Percentiles rank a stretch among this genome's conserved stretches.
phyloP scores from a whole-genome alignment of 2,888 invertebrate species.

The Synergus laeviventris region DNA sequence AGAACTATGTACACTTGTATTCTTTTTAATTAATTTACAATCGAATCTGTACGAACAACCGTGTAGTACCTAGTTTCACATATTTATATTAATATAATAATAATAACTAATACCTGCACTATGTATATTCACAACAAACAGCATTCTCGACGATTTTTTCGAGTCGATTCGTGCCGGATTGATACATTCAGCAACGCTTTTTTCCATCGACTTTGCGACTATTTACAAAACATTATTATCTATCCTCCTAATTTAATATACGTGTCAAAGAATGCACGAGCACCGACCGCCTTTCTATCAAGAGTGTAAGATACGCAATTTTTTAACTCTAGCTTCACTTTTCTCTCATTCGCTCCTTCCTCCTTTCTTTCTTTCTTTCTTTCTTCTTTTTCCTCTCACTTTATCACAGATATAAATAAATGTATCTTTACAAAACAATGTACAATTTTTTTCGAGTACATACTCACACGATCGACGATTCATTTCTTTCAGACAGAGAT shows the following conservation, averaged over 20 bases:
- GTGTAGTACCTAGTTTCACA: conserved; percentile 65
- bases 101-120: conserved; percentile 66
- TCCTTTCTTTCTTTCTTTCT: conserved; percentile 48
- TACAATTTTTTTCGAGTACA: conserved; percentile 56
- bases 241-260: conserved; percentile 58
- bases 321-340: conserved; percentile 45
- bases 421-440: conserved; percentile 73
- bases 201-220: conserved; percentile 57
- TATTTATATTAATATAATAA: conserved; percentile 60
- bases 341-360: conserved; percentile 42
- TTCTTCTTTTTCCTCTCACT: conserved; percentile 56
- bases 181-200: conserved; percentile 20
- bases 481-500: conserved; percentile 32
- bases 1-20: conserved; percentile 72
- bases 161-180: conserved; percentile 36
- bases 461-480: conserved; percentile 47
- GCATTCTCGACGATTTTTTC: conserved; percentile 53
- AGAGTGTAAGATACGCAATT: conserved; percentile 47
- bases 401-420: conserved; percentile 76
- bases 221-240: conserved; percentile 66
- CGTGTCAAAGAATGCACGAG: conserved; percentile 66
- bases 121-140: conserved; percentile 71
- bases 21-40: conserved; percentile 71
- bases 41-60: conserved; percentile 71
- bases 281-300: conserved; percentile 60